phyloP scores from a whole-genome alignment of 2,113 vertebrate species.

The Melozone crissalis region DNA sequence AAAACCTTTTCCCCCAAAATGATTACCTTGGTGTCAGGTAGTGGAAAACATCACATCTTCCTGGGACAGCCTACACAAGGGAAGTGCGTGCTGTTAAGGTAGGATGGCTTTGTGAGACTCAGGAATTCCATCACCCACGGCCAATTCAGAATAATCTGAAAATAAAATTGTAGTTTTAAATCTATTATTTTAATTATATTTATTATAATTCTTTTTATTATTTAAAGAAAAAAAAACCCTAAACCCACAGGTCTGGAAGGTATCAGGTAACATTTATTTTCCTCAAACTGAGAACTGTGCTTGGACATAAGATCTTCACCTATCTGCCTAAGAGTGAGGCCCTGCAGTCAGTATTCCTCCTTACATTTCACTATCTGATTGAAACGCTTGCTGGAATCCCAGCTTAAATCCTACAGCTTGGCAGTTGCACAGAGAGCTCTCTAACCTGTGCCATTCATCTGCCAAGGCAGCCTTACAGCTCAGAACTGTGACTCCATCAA shows the following conservation, averaged over 20 bases:
- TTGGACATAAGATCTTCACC: background rate
- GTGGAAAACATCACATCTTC: background rate
- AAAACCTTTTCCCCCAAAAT: background rate
- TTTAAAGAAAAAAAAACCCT: background rate
- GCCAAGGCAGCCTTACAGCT: background rate
- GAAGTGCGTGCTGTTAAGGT: background rate
- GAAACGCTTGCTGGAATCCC: background rate
- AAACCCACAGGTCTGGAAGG: background rate
- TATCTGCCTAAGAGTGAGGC: background rate
- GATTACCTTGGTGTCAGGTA: background rate
- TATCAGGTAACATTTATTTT: background rate
- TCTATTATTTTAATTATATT: background rate
- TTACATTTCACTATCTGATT: background rate
- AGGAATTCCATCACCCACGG: background rate
- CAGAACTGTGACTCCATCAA: background rate
- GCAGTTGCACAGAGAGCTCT: background rate
- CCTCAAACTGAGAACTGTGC: background rate
- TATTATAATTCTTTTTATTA: background rate
- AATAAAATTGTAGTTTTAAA: background rate
- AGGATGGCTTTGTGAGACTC: background rate
- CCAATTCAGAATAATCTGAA: background rate
- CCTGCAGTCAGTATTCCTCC: background rate
- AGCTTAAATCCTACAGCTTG: background rate
- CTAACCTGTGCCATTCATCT: background rate
- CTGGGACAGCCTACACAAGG: background rate